A percentile compares a stretch with the other conserved stretches of the same genome.
phyloP scores from a whole-genome alignment of 1,140 invertebrate species.

The Cyclargus thomasi region DNA sequence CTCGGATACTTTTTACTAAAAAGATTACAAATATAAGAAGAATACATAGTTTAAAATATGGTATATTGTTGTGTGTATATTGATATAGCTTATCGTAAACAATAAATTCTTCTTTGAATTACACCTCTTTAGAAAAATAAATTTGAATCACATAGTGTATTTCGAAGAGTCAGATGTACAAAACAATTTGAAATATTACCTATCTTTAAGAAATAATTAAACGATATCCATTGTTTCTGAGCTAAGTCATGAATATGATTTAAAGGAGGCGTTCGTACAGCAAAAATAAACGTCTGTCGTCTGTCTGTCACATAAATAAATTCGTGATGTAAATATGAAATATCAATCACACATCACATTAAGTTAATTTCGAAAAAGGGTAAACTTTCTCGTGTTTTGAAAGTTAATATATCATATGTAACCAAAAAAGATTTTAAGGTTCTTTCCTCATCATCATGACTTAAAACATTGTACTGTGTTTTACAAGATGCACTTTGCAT shows the following conservation, averaged over 20 bases:
- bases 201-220: neutral
- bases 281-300: neutral
- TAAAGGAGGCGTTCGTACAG: neutral
- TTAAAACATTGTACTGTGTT: neutral
- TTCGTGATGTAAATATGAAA: conserved; percentile 5
- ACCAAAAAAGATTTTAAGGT: neutral
- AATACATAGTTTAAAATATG: too few species aligned
- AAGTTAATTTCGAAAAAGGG: conserved; percentile 7
- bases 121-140: too few species aligned
- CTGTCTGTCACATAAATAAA: neutral
- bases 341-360: conserved; percentile 10
- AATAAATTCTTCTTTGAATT: too few species aligned
- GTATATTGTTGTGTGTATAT: too few species aligned
- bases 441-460: neutral
- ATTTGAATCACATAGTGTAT: too few species aligned
- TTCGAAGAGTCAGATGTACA: neutral
- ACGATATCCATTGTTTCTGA: neutral
- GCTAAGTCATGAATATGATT: neutral
- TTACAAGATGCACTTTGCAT: too few species aligned
- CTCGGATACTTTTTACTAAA: too few species aligned
- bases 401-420: neutral
- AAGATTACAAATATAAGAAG: too few species aligned
- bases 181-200: neutral
- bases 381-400: conserved; percentile 5
- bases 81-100: too few species aligned